A percentile compares a stretch with the other conserved stretches of the same genome.
phyloP scores from a whole-genome alignment of 2,888 invertebrate genomes.

The Pollenia griseotomentosa region DNA sequence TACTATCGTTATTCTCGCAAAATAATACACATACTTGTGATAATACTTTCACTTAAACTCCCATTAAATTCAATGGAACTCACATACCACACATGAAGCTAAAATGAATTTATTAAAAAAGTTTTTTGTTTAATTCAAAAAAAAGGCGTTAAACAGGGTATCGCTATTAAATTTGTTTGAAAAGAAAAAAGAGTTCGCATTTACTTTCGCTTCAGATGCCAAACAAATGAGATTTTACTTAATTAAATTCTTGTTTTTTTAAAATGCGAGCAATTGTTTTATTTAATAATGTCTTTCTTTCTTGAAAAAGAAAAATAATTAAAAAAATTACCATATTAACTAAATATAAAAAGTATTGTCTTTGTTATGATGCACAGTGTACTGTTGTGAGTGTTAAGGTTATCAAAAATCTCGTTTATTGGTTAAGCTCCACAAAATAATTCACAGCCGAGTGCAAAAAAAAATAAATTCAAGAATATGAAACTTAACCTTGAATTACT shows the following conservation, averaged over 20 bases:
- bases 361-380: too few species aligned
- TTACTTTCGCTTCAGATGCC: too few species aligned
- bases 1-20: neutral
- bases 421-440: too few species aligned
- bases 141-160: neutral
- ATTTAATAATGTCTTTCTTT: neutral
- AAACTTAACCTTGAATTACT: too few species aligned
- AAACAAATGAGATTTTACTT: neutral
- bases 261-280: neutral
- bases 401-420: too few species aligned
- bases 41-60: neutral
- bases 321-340: neutral
- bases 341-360: neutral
- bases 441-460: too few species aligned
- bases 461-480: too few species aligned
- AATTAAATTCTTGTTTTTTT: conserved; percentile 14
- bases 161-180: conserved; percentile 14
- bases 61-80: conserved; percentile 16
- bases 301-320: neutral
- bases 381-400: too few species aligned
- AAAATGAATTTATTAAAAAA: neutral
- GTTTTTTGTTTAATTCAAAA: neutral
- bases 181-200: neutral
- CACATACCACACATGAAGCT: neutral
- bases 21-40: neutral